Evolutionary conservation across 2,797 vertebrate genomes (phyloP).

Genomic region (Phoebastria nigripes): DNA sequence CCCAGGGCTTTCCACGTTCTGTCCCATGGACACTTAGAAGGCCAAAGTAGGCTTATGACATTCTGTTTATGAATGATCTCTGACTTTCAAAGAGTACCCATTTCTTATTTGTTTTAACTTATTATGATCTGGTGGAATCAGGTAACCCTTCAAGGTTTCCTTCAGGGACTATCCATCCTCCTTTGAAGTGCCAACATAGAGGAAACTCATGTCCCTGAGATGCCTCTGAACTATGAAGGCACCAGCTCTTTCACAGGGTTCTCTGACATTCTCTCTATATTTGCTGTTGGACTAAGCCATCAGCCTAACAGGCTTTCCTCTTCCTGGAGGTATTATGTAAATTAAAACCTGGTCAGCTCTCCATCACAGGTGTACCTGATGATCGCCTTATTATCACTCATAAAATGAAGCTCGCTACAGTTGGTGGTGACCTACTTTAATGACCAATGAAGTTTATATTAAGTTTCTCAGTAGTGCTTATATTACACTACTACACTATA

Average conservation of each 20-base stretch:
- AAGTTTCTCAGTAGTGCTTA: background rate
- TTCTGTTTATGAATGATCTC: background rate
- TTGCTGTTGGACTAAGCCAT: background rate
- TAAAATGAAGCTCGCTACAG: background rate
- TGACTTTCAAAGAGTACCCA: background rate
- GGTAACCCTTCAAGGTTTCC: background rate
- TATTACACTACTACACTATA: background rate
- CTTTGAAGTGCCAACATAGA: background rate
- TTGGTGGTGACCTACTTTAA: background rate
- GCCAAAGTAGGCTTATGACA: background rate
- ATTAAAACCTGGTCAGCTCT: background rate
- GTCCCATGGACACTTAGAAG: background rate
- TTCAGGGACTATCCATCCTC: background rate
- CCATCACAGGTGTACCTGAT: background rate
- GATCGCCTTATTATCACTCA: background rate
- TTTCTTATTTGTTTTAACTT: background rate
- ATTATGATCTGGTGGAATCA: background rate
- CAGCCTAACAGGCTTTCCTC: background rate
- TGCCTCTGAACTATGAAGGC: background rate
- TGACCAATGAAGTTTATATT: background rate
- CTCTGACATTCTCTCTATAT: background rate
- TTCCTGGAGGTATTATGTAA: background rate
- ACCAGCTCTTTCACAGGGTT: background rate
- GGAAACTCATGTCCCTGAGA: background rate
- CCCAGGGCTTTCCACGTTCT: background rate